Conservation (phyloP, 2,888 invertebrate genomes). For the Sipunculus nudus region DNA sequence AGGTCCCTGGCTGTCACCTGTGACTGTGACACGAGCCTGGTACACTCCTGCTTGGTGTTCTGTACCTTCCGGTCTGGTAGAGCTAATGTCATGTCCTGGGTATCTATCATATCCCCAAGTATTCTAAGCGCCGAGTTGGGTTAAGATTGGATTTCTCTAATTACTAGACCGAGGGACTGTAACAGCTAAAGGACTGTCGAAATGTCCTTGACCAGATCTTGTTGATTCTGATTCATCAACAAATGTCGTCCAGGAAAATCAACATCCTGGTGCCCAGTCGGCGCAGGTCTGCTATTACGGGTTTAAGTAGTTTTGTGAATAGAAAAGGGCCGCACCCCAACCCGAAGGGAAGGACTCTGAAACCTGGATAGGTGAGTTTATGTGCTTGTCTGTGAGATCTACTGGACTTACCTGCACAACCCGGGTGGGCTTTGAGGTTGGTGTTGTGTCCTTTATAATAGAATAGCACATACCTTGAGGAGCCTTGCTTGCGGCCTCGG, state of each 20-base stretch:
- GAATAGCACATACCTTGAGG: no score
- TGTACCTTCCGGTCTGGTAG: background rate
- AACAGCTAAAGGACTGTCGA: background rate
- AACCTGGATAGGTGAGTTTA: no score
- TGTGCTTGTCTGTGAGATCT: no score
- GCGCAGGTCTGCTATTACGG: no score
- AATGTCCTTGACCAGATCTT: background rate
- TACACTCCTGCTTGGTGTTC: background rate
- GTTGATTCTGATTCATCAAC: background rate
- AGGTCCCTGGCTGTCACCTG: background rate
- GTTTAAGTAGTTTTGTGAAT: no score
- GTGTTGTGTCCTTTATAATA: no score
- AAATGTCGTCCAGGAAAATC: background rate
- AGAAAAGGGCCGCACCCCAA: background rate
- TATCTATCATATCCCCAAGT: no score
- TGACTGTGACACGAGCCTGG: background rate
- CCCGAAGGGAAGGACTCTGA: constrained; percentile 6
- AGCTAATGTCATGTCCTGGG: background rate
- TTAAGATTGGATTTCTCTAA: no score
- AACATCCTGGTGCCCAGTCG: background rate
- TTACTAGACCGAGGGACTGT: background rate
- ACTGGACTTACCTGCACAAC: no score
- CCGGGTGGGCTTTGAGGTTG: no score
- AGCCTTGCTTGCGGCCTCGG: no score
- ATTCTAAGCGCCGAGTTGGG: no score